Conservation (phyloP, 2,888 invertebrate species). For the Tridacna crocea region DNA sequence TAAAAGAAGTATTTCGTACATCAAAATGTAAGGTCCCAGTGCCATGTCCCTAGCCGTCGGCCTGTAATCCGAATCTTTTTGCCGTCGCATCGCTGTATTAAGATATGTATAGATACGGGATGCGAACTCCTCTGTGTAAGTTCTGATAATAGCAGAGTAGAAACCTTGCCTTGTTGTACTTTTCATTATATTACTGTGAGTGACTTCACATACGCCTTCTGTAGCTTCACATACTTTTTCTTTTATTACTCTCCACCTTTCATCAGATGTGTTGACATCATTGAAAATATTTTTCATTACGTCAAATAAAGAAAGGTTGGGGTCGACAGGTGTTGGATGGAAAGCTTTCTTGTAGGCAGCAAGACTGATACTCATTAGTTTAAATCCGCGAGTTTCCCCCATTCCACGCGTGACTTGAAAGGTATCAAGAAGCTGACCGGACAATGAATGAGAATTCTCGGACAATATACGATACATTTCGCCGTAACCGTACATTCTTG, state of each 20-base stretch:
- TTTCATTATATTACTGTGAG: constrained; percentile 1
- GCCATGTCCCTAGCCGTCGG: constrained; percentile 62
- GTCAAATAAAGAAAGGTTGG: constrained; percentile 24
- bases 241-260: constrained; percentile 46
- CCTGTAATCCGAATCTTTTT: constrained; percentile 44
- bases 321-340: constrained; percentile 44
- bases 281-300: constrained; percentile 42
- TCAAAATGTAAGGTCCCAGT: constrained; percentile 60
- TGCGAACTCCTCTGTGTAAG: constrained; percentile 54
- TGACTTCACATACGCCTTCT: constrained; percentile 23
- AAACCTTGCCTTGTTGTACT: constrained; percentile 35
- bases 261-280: constrained; percentile 38
- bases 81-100: constrained; percentile 60
- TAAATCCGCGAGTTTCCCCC: constrained; percentile 37
- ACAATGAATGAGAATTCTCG: constrained; percentile 1
- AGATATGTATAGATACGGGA: constrained; percentile 53
- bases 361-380: constrained; percentile 49
- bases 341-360: constrained; percentile 62
- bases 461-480: constrained; percentile 22
- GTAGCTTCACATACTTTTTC: constrained; percentile 54
- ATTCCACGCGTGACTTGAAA: constrained; percentile 22
- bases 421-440: constrained; percentile 33
- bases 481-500: constrained; percentile 32
- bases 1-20: constrained; percentile 59
- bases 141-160: constrained; percentile 43